phyloP scores from a whole-genome alignment of 2,113 vertebrate genomes.

The Choloepus hoffmanni region DNA sequence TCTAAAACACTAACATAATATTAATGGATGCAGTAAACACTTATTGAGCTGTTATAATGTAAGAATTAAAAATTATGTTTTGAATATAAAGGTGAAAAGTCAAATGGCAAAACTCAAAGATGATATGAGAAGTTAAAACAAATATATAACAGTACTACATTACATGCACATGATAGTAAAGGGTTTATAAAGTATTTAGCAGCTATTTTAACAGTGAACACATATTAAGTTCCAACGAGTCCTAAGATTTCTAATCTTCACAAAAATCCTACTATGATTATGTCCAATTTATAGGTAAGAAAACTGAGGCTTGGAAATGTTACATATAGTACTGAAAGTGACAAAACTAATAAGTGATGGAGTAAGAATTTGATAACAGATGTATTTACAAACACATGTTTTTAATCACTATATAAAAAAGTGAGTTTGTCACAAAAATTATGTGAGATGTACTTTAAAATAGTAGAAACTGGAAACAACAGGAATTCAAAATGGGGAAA shows the following conservation, averaged over 20 bases:
- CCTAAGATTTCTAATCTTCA: not conserved
- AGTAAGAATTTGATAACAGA: not conserved
- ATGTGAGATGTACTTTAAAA: not conserved
- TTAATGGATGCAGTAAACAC: not conserved
- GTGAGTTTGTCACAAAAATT: not conserved
- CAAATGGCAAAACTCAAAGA: not conserved
- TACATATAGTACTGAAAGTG: not conserved
- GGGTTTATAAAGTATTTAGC: not conserved
- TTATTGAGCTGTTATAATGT: not conserved
- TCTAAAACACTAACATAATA: slow-evolving; percentile 7
- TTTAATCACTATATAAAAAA: not conserved
- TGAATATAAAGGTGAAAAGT: not conserved
- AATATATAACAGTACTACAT: not conserved
- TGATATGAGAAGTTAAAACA: not conserved
- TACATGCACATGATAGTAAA: not conserved
- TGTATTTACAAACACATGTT: not conserved
- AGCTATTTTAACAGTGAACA: not conserved
- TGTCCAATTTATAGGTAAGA: not conserved
- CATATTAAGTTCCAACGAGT: not conserved
- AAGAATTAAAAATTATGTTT: slow-evolving; percentile 26
- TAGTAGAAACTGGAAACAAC: not conserved
- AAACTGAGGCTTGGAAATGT: not conserved
- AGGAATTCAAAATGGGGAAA: not conserved
- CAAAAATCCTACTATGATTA: not conserved
- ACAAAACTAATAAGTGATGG: not conserved